Evolutionary conservation across 2,797 vertebrate genomes (phyloP), one percentile per base, ranked within the genome.

Genomic region (Leptodactylus fallax): DNA sequence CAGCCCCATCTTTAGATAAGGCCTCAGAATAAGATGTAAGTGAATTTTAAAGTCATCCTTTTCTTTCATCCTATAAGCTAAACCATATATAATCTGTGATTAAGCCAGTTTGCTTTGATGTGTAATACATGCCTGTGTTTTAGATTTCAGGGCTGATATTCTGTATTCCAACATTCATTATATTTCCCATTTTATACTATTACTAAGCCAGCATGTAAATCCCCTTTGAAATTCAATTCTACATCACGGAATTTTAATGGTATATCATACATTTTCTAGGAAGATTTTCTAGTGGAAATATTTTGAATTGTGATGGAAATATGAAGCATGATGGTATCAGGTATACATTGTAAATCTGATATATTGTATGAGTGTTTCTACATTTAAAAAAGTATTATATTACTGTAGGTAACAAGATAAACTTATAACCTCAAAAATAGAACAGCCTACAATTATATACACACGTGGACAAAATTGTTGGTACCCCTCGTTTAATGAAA

Each of bases 81-180:
- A 83, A 55, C 17, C 81, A 83, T 69, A 69, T 45, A 55, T 83
- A 83, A 83, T 83, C 76, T 86, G 60, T 69, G 27, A 61, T 65
- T 79, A 55, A 45, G 5, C 36, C 51, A 19, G 1, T 25, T 58
- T 86, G 69, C 51, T 80, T 71, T 86, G 61, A 80, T 86, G 21
- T 71, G 27, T 71, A 86, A 58, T 77, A 86, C 21, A 71, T 80
- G 85, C 49, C 67, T 51, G 1, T 79, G 45, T 49, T 80, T 80
- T 58, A 60, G 85, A 86, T 80, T 53, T 60, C 47, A 86, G 79
- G 60, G 51, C 81, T 56, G 81, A 71, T 61, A 60, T 47, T 85
- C 72, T 85, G n/a, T 53, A 77, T 77, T 76, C 71, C 83, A 58
- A 65, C 56, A 61, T 77, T 55, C 25, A 49, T 63, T 63, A 77